A percentile compares a stretch with the other conserved stretches of the same genome.
Evolutionary conservation across 2,888 invertebrate species (phyloP).

Genomic region (Pherbina coryleti): DNA sequence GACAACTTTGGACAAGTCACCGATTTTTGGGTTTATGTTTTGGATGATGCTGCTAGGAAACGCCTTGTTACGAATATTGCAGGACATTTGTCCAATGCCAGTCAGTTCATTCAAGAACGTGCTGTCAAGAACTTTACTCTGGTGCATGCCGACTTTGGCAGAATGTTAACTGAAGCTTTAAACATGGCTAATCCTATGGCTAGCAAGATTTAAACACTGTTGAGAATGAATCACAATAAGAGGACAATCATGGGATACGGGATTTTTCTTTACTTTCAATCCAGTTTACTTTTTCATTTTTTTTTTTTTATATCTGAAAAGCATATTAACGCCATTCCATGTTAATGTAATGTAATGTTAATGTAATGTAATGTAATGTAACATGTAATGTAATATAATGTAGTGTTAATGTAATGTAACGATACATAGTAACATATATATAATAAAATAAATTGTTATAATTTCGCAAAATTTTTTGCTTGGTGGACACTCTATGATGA

Average conservation of each 20-base stretch:
- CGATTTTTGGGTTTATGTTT: slow-evolving; percentile 84
- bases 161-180: slow-evolving; percentile 77
- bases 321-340: neutral
- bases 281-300: neutral
- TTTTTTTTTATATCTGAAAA: slow-evolving; percentile 1
- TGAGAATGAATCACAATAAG: neutral
- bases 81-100: slow-evolving; percentile 80
- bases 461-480: too few species aligned
- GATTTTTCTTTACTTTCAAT: neutral
- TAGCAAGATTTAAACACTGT: slow-evolving; percentile 72
- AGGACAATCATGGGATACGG: slow-evolving; percentile 5
- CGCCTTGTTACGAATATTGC: slow-evolving; percentile 85
- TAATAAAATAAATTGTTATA: too few species aligned
- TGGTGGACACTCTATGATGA: too few species aligned
- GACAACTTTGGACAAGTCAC: slow-evolving; percentile 91
- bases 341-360: neutral
- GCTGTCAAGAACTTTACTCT: slow-evolving; percentile 85
- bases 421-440: too few species aligned
- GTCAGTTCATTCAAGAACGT: slow-evolving; percentile 87
- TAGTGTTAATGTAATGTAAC: too few species aligned
- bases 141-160: slow-evolving; percentile 84
- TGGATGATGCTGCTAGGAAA: slow-evolving; percentile 79
- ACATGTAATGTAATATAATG: too few species aligned
- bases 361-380: too few species aligned
- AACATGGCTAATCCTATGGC: slow-evolving; percentile 71